Conservation (phyloP, 2,888 invertebrate species). For the Polyploca ridens region DNA sequence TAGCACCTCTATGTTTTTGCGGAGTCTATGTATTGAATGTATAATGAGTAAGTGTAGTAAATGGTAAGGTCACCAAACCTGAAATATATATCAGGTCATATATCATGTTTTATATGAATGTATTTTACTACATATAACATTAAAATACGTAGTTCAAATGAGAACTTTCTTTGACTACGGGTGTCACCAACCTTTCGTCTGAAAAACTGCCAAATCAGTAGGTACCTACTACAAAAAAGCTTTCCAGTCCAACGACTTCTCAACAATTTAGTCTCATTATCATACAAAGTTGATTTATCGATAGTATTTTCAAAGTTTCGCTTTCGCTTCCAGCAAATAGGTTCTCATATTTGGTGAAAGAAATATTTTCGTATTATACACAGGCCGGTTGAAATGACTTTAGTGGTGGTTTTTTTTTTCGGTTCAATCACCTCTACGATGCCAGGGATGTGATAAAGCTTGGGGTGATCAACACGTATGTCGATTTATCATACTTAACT, state of each 20-base stretch:
- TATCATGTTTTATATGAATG: not conserved
- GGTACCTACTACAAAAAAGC: not conserved
- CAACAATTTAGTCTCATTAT: not conserved
- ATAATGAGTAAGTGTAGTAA: too few species aligned
- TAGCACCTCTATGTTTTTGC: too few species aligned
- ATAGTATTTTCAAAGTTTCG: not conserved
- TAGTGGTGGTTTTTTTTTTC: not conserved
- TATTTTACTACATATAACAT: not conserved
- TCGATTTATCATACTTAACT: slow-evolving; percentile 5
- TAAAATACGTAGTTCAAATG: too few species aligned
- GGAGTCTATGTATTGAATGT: too few species aligned
- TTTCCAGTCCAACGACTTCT: not conserved
- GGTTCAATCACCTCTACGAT: not conserved
- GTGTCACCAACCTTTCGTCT: not conserved
- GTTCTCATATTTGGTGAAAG: not conserved
- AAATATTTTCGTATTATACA: not conserved
- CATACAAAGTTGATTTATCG: not conserved
- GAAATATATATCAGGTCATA: too few species aligned
- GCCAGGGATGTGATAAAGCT: not conserved
- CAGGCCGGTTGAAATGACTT: not conserved
- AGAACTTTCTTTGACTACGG: not conserved
- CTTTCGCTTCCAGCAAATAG: not conserved
- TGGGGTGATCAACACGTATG: not conserved
- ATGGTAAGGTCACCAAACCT: too few species aligned
- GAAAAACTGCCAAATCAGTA: not conserved